These are phyloP conservation scores for Tupaia tana DNA, from an alignment of 2,113 vertebrate species.

Conservation along the genomic window DNA sequence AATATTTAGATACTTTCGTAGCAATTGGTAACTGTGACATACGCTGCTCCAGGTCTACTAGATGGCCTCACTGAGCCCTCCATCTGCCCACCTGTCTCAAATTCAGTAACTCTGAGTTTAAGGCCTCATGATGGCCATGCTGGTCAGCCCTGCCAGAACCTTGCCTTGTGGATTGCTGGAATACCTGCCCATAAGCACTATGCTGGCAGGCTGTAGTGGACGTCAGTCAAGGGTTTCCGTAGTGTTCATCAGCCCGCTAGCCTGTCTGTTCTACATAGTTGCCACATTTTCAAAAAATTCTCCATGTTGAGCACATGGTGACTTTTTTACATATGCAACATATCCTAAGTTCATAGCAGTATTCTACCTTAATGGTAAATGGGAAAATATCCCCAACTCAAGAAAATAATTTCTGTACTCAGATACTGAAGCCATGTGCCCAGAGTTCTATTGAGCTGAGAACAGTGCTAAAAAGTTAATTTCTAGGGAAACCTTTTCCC, in stretches of 20 bases:
- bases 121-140: neutral
- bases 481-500: neutral
- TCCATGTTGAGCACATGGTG: neutral
- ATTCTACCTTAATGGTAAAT: neutral
- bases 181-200: neutral
- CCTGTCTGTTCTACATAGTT: neutral
- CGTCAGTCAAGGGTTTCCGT: neutral
- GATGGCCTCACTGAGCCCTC: neutral
- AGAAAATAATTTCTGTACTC: neutral
- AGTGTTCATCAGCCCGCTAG: neutral
- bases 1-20: neutral
- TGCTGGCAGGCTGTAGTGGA: neutral
- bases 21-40: neutral
- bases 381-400: neutral
- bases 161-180: neutral
- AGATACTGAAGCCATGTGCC: neutral
- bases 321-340: neutral
- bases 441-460: neutral
- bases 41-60: neutral
- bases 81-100: neutral
- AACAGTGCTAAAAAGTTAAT: neutral
- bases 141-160: neutral
- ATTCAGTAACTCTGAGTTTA: neutral
- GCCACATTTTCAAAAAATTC: neutral
- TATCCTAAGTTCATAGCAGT: neutral